Evolutionary conservation across 2,888 invertebrate genomes (phyloP).

Genomic region (Leistus spinibarbis): DNA sequence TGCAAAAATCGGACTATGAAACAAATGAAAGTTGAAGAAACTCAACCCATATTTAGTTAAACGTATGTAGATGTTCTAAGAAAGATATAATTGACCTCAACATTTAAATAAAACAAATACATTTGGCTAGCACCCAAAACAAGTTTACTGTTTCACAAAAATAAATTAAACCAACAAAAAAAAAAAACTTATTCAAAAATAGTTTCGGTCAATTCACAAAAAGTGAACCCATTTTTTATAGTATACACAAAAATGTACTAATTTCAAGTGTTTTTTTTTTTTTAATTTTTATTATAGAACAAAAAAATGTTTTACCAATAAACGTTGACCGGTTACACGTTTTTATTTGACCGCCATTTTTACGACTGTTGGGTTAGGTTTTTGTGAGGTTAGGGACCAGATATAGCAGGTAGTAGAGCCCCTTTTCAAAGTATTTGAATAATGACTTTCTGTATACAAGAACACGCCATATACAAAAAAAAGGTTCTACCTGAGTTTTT

Average conservation of each 20-base stretch:
- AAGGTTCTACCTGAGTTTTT: neutral
- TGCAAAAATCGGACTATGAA: neutral
- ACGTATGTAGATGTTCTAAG: neutral
- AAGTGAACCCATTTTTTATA: neutral
- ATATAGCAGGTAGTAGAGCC: neutral
- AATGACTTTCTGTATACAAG: neutral
- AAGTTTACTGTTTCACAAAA: neutral
- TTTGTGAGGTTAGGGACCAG: neutral
- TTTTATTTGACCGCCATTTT: neutral
- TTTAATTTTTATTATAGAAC: no score
- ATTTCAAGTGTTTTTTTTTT: neutral
- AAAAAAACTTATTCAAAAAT: neutral
- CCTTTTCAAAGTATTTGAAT: neutral
- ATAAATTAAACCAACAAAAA: neutral
- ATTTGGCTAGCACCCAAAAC: neutral
- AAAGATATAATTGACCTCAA: neutral
- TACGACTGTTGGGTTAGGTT: neutral
- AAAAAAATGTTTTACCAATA: neutral
- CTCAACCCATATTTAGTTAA: neutral
- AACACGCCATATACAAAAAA: neutral
- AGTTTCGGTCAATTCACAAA: neutral
- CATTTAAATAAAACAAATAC: neutral
- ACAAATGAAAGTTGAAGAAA: neutral
- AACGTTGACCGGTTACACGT: neutral
- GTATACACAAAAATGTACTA: neutral